Percentiles rank a stretch among this genome's conserved stretches.
phyloP scores from a whole-genome alignment of 2,113 vertebrate genomes.

The Myotis lucifugus region DNA sequence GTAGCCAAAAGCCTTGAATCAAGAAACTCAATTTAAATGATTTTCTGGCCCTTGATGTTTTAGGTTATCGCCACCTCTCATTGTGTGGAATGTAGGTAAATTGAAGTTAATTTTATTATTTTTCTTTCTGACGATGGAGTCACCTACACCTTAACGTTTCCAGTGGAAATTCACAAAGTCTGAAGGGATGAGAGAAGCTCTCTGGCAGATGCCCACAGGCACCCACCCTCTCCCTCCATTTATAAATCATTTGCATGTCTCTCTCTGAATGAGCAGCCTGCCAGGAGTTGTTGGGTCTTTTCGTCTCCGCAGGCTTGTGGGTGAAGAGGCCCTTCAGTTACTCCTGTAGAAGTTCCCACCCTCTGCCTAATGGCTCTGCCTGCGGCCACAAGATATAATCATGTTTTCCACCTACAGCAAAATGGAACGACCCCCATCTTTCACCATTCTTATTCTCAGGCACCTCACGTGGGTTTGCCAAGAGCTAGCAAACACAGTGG shows the following conservation, averaged over 20 bases:
- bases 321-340: constrained; percentile 52
- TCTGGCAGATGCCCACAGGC: background rate
- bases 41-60: background rate
- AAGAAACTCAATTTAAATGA: background rate
- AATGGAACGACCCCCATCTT: background rate
- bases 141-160: background rate
- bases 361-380: background rate
- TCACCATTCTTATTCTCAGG: background rate
- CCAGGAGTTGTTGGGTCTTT: constrained; percentile 7
- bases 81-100: background rate
- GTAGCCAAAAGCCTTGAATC: background rate
- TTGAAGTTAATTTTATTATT: background rate
- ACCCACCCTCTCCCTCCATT: background rate
- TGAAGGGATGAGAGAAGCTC: background rate
- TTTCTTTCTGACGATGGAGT: background rate
- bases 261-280: background rate
- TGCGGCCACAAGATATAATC: constrained; percentile 21
- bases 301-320: constrained; percentile 26
- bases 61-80: background rate
- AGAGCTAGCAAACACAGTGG: background rate
- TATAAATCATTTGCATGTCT: background rate
- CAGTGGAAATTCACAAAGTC: background rate
- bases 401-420: background rate
- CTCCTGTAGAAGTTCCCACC: background rate
- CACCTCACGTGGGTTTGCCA: background rate